Percentiles rank a stretch among this genome's conserved stretches.
phyloP scores from a whole-genome alignment of 2,113 vertebrate species.

The Anolis sagrei region DNA sequence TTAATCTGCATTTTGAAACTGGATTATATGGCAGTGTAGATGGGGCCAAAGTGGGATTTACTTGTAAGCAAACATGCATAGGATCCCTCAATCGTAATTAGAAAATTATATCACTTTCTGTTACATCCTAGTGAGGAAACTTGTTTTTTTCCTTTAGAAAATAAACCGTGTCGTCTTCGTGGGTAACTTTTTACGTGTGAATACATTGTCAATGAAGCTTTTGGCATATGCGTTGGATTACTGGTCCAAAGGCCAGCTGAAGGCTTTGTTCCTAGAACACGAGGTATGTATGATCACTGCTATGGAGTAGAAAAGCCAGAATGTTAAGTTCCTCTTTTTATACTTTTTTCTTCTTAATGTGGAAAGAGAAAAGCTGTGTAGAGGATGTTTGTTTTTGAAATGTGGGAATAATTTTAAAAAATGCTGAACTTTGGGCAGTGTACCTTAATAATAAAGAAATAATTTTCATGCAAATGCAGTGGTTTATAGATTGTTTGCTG shows the following conservation, averaged over 20 bases:
- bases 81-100: conserved; percentile 5
- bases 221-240: conserved; percentile 89
- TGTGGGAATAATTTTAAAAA: not conserved
- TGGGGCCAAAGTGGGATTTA: not conserved
- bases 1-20: too few relatives aligned
- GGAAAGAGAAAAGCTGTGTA: not conserved
- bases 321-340: not conserved
- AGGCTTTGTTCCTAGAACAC: conserved; percentile 85
- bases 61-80: not conserved
- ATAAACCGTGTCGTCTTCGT: conserved; percentile 92
- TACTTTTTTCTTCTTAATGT: not conserved
- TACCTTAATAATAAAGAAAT: not conserved
- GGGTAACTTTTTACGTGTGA: conserved; percentile 96
- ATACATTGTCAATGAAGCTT: conserved; percentile 98
- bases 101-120: conserved; percentile 39
- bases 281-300: conserved; percentile 73
- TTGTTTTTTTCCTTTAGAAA: conserved; percentile 74
- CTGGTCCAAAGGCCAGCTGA: conserved; percentile 86
- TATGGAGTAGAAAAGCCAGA: not conserved
- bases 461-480: not conserved
- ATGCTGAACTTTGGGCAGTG: not conserved
- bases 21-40: too few relatives aligned
- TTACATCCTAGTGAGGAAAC: conserved; percentile 34
- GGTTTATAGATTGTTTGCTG: too few relatives aligned
- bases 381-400: not conserved